Conservation (phyloP, 2,797 vertebrate genomes). For the Dromococcyx pavoninus region DNA sequence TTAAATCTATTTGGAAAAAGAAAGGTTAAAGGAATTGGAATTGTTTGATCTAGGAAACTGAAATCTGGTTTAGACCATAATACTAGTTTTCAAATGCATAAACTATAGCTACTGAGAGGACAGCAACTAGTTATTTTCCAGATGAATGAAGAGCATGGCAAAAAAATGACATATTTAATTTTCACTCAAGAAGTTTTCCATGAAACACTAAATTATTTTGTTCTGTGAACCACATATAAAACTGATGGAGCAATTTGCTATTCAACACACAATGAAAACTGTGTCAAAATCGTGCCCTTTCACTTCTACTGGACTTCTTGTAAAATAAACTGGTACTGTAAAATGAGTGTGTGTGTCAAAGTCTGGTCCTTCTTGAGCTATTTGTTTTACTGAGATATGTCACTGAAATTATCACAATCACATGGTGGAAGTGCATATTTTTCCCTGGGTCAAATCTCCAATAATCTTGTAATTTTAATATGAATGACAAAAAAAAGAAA, state of each 20-base stretch:
- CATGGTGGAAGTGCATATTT: not conserved
- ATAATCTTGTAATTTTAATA: not conserved
- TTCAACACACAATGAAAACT: not conserved
- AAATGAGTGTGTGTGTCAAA: not conserved
- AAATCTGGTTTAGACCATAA: not conserved
- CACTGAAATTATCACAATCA: not conserved
- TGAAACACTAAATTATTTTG: not conserved
- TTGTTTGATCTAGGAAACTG: not conserved
- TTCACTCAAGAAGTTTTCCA: not conserved
- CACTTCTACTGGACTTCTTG: not conserved
- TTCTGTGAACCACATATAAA: not conserved
- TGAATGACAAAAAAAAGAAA: not conserved
- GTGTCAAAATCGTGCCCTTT: not conserved
- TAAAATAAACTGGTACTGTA: not conserved
- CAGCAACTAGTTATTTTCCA: not conserved
- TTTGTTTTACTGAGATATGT: not conserved
- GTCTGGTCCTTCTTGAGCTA: not conserved
- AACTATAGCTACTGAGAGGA: not conserved
- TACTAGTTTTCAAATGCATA: not conserved
- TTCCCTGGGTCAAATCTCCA: not conserved
- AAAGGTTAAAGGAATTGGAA: not conserved
- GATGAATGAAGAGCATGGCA: not conserved
- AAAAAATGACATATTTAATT: slow-evolving; percentile 3
- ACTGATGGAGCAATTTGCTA: slow-evolving; percentile 16
- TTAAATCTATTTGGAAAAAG: not conserved